Percentiles rank a stretch among this genome's conserved stretches.
Evolutionary conservation across 2,113 vertebrate genomes (phyloP).

Genomic region (Tapirus terrestris): DNA sequence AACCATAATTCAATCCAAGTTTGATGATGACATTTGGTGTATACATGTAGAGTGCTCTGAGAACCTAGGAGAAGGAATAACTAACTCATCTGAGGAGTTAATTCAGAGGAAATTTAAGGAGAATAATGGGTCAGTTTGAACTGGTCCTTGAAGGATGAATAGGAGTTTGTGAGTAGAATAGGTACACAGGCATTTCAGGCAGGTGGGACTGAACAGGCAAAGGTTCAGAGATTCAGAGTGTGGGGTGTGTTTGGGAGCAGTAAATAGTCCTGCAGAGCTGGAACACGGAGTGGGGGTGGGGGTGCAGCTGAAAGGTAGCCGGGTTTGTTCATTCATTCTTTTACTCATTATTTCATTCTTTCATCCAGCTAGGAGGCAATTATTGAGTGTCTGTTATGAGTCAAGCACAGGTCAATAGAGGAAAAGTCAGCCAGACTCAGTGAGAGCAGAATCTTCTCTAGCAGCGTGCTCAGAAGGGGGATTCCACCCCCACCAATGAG

Average conservation of each 20-base stretch:
- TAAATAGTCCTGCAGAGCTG: neutral
- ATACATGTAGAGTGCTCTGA: neutral
- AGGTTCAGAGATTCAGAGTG: neutral
- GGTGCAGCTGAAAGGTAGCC: neutral
- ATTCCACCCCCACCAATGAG: neutral
- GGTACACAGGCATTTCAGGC: accelerated
- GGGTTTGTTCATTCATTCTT: neutral
- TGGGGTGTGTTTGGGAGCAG: accelerated
- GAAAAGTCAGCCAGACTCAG: neutral
- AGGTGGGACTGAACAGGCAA: neutral
- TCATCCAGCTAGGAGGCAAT: neutral
- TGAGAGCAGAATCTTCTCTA: neutral
- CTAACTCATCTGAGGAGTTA: neutral
- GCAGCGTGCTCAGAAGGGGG: neutral
- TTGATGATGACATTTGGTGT: accelerated
- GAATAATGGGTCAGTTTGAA: neutral
- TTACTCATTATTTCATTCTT: neutral
- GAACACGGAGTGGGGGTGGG: accelerated
- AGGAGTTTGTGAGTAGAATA: neutral
- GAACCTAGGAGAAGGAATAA: neutral
- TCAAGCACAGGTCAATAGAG: too few species aligned
- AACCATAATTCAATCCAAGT: neutral
- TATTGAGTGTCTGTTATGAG: neutral
- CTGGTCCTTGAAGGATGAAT: neutral
- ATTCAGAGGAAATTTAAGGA: neutral